A percentile compares a stretch with the other conserved stretches of the same genome.
These are phyloP conservation scores for Lonchura striata DNA, from an alignment of 2,113 vertebrate species.

Conservation along the genomic window DNA sequence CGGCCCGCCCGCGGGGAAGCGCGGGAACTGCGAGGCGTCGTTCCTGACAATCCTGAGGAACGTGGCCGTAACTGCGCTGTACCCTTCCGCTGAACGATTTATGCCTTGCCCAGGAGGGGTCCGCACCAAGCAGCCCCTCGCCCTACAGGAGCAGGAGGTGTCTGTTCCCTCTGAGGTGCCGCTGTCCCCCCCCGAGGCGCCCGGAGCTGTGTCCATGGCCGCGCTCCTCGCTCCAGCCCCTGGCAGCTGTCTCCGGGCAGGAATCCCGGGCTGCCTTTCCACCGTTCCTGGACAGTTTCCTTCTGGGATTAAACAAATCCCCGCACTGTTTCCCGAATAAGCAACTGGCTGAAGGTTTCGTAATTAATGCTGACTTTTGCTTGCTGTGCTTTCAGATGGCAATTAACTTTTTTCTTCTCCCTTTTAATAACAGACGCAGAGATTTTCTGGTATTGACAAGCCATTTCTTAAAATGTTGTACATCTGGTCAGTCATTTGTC, in stretches of 20 bases:
- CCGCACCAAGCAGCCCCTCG: too few relatives aligned
- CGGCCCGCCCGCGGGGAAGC: accelerated
- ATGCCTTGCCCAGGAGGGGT: background rate
- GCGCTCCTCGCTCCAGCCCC: background rate
- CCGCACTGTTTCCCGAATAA: background rate
- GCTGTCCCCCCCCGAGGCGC: background rate
- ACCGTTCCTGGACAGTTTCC: background rate
- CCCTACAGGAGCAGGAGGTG: accelerated
- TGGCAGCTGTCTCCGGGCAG: background rate
- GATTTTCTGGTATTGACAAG: background rate
- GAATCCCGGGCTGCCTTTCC: background rate
- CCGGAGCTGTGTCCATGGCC: background rate
- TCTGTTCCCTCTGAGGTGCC: background rate
- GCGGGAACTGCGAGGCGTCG: background rate
- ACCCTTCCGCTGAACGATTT: background rate
- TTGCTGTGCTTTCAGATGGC: background rate
- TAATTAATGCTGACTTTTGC: background rate
- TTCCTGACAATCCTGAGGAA: background rate
- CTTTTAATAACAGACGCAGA: background rate
- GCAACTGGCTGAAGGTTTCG: background rate
- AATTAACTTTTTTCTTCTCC: accelerated
- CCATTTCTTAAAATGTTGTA: background rate
- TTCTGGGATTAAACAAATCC: slow-evolving; percentile 7
- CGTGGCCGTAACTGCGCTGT: accelerated
- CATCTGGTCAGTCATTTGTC: background rate